A percentile compares a stretch with the other conserved stretches of the same genome.
Conservation (phyloP, 2,888 invertebrate genomes). For the Tolmerus cingulatus region DNA sequence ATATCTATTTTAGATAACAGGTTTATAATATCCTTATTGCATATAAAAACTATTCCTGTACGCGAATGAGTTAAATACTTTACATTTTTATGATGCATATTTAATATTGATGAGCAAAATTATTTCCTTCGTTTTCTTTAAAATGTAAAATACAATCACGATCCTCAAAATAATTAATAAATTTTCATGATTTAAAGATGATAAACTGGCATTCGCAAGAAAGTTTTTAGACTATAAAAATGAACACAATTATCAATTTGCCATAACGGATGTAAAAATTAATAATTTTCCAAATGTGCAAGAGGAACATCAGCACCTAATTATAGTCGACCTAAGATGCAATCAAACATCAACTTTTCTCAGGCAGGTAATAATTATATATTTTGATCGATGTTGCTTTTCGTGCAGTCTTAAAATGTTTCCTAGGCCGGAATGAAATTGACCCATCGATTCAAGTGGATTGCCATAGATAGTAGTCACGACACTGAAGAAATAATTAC, state of each 20-base stretch:
- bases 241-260: conserved; percentile 46
- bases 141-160: neutral
- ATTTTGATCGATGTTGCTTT: neutral
- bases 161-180: neutral
- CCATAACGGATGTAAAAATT: conserved; percentile 45
- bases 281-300: conserved; percentile 50
- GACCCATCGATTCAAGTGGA: conserved; percentile 50
- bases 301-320: conserved; percentile 51
- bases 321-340: conserved; percentile 52
- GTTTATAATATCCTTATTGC: too few species aligned
- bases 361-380: conserved; percentile 33
- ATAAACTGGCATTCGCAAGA: conserved; percentile 26
- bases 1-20: too few species aligned
- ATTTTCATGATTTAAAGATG: conserved; percentile 2
- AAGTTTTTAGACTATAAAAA: conserved; percentile 15
- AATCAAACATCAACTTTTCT: conserved; percentile 42
- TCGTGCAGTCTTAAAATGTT: conserved; percentile 16
- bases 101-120: too few species aligned
- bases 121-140: too few species aligned
- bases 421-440: conserved; percentile 45
- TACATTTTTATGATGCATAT: too few species aligned
- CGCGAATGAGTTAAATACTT: too few species aligned
- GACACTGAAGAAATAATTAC: conserved; percentile 40
- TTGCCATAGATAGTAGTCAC: conserved; percentile 38
- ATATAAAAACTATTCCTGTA: too few species aligned